Evolutionary conservation across 2,797 vertebrate genomes (phyloP).

Genomic region (Girardinus metallicus): DNA sequence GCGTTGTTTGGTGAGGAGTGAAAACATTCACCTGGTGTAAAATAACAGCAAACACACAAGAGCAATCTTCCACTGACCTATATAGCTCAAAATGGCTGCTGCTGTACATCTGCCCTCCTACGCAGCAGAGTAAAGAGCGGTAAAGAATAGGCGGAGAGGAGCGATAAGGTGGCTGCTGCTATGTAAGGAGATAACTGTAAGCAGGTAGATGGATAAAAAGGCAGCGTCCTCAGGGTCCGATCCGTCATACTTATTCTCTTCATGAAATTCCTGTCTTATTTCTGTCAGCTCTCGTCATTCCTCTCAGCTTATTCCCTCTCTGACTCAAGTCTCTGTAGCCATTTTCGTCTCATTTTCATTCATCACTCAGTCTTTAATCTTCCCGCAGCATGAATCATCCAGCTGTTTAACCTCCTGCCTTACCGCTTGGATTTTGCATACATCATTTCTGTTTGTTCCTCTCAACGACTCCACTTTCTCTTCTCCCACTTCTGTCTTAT

Average conservation of each 20-base stretch:
- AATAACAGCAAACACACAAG: constrained; percentile 48
- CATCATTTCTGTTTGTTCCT: constrained; percentile 15
- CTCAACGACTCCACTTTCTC: constrained; percentile 9
- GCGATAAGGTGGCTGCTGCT: constrained; percentile 24
- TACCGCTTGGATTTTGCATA: constrained; percentile 13
- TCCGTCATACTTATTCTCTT: constrained; percentile 41
- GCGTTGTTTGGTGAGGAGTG: constrained; percentile 26
- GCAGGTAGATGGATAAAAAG: constrained; percentile 54
- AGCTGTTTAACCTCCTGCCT: constrained; percentile 23
- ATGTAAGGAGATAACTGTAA: constrained; percentile 19
- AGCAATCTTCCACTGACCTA: constrained; percentile 80
- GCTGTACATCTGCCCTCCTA: constrained; percentile 72
- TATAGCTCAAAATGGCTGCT: constrained; percentile 79
- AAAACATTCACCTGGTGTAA: constrained; percentile 21
- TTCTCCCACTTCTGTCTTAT: neutral
- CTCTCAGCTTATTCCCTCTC: constrained; percentile 28
- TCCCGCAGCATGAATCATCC: constrained; percentile 58
- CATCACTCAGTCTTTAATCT: constrained; percentile 50
- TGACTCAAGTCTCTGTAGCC: constrained; percentile 37
- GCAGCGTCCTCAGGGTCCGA: constrained; percentile 39
- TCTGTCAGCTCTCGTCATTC: constrained; percentile 39
- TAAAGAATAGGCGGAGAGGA: constrained; percentile 34
- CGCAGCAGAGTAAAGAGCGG: constrained; percentile 51
- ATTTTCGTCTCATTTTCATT: constrained; percentile 43
- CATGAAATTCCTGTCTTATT: constrained; percentile 24